Percentiles rank a stretch among this genome's conserved stretches.
Evolutionary conservation across 1,140 invertebrate species (phyloP).

Genomic region (Aphis craccivora): DNA sequence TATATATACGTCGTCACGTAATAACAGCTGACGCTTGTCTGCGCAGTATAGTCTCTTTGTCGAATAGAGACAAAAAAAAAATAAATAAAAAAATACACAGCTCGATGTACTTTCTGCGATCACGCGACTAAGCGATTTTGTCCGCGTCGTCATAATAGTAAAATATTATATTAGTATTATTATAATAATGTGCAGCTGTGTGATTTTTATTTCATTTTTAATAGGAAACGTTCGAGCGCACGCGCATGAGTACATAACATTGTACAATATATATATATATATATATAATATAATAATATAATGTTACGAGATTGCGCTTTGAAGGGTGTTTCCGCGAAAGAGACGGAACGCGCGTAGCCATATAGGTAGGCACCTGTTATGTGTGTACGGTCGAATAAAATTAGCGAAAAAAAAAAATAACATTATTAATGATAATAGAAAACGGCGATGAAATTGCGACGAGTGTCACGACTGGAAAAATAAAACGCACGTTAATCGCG

Average conservation of each 20-base stretch:
- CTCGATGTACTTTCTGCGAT: background rate
- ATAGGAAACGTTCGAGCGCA: background rate
- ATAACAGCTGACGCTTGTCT: slow-evolving; percentile 6
- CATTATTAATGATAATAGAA: background rate
- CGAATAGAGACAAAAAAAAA: background rate
- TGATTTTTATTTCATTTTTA: background rate
- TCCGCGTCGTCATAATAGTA: background rate
- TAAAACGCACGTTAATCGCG: background rate
- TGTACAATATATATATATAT: too few relatives aligned
- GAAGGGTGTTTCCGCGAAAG: background rate
- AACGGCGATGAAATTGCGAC: background rate
- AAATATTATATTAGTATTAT: slow-evolving; percentile 8
- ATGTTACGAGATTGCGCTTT: background rate
- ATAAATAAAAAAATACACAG: background rate
- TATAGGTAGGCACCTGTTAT: background rate
- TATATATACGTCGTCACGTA: background rate
- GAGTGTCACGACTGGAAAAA: slow-evolving; percentile 1
- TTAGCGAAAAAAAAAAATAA: slow-evolving; percentile 9
- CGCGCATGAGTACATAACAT: too few relatives aligned
- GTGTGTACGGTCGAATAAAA: background rate
- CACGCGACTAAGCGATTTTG: background rate
- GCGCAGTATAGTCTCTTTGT: background rate
- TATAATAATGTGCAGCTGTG: background rate
- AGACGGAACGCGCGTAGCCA: background rate
- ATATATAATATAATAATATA: background rate